Conservation (phyloP, 2,113 vertebrate species). For the Copsychus sechellarum region DNA sequence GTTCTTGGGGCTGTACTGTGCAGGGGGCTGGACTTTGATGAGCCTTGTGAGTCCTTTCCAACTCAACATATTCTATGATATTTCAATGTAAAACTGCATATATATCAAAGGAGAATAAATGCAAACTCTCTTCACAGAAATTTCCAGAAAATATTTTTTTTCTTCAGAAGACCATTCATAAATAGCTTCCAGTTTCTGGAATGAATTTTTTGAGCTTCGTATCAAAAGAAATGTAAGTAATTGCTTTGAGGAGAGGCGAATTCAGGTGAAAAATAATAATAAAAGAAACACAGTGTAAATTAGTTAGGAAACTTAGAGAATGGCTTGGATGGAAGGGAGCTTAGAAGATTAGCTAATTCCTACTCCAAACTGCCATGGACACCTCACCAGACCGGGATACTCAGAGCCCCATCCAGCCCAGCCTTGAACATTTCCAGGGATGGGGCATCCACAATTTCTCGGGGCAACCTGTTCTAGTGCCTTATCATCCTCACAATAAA, state of each 20-base stretch:
- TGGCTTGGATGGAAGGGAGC: not conserved
- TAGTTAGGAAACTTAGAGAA: not conserved
- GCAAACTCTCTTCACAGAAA: not conserved
- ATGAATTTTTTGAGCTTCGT: not conserved
- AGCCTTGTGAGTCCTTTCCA: not conserved
- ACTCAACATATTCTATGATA: not conserved
- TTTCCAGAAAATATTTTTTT: not conserved
- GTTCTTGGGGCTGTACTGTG: not conserved
- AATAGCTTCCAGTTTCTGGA: not conserved
- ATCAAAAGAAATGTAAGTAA: not conserved
- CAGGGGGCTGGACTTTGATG: not conserved
- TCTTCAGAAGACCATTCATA: not conserved
- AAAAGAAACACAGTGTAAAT: accelerated
- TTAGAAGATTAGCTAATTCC: not conserved
- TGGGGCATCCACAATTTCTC: too few relatives aligned
- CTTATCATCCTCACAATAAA: not conserved
- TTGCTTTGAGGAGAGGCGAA: not conserved
- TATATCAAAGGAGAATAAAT: not conserved
- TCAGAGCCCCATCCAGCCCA: not conserved
- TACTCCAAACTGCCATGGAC: not conserved
- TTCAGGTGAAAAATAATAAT: not conserved
- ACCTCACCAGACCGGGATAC: not conserved
- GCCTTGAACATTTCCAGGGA: not conserved
- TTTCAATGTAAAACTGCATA: not conserved
- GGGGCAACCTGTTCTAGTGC: not conserved